Evolutionary conservation across 2,888 invertebrate genomes (phyloP).

Genomic region (Smittia aterrima): DNA sequence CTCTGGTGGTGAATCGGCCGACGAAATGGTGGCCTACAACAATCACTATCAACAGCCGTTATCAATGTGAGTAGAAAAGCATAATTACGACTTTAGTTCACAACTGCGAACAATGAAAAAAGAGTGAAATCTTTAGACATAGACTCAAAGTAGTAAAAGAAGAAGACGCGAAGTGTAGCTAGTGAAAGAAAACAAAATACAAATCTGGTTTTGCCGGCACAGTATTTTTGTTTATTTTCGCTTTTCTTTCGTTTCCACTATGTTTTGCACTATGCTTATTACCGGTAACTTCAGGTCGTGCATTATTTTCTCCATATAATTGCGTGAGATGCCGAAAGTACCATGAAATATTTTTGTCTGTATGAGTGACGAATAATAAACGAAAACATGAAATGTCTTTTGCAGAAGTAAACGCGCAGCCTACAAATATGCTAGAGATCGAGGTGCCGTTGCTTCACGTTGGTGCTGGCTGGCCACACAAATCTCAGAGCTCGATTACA

Average conservation of each 20-base stretch:
- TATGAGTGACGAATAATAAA: no score
- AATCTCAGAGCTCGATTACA: conserved; percentile 86
- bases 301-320: not conserved
- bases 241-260: not conserved
- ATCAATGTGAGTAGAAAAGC: conserved; percentile 66
- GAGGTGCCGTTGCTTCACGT: conserved; percentile 78
- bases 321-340: no score
- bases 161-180: not conserved
- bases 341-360: no score
- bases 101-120: not conserved
- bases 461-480: conserved; percentile 95
- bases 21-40: conserved; percentile 78
- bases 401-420: conserved; percentile 74
- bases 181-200: conserved; percentile 7
- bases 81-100: no score
- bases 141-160: conserved; percentile 15
- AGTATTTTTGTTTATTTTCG: conserved; percentile 35
- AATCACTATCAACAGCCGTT: conserved; percentile 73
- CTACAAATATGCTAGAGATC: conserved; percentile 77
- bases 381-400: not conserved
- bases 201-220: conserved; percentile 36
- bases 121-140: not conserved
- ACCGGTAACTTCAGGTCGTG: not conserved
- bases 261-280: not conserved
- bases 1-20: conserved; percentile 91